Evolutionary conservation across 2,888 invertebrate species (phyloP).

Genomic region (Heterodera filipjevi): DNA sequence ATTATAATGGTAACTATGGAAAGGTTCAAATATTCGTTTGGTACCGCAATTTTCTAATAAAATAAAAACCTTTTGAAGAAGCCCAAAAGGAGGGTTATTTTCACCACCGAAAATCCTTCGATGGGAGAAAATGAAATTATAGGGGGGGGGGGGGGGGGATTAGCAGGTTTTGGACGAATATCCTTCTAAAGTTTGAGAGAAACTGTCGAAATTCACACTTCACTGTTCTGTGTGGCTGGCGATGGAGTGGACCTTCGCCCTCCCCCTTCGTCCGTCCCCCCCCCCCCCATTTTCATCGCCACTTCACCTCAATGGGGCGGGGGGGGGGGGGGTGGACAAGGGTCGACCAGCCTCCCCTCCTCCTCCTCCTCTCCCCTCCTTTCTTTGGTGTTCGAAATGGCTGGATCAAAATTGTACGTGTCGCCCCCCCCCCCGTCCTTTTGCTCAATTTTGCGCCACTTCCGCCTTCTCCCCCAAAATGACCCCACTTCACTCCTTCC

Average conservation of each 20-base stretch:
- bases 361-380: too few species aligned
- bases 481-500: constrained; percentile 10
- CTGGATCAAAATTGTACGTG: constrained; percentile 9
- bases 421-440: neutral
- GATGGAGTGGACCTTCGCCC: neutral
- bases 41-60: too few species aligned
- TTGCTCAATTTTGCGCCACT: constrained; percentile 3
- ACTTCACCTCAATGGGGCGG: neutral
- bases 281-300: neutral
- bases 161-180: neutral
- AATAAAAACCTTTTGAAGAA: too few species aligned
- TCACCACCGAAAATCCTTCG: too few species aligned
- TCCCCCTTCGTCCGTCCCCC: neutral
- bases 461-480: neutral
- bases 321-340: neutral
- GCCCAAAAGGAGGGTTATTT: too few species aligned
- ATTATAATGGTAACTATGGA: too few species aligned
- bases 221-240: neutral
- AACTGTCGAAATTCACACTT: neutral
- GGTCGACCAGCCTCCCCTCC: neutral
- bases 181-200: neutral
- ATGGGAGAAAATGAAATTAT: too few species aligned
- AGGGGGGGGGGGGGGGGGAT: neutral
- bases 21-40: too few species aligned
- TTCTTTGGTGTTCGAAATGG: neutral